These are phyloP conservation scores for Aethes cnicana DNA, from an alignment of 2,888 invertebrate species.

Conservation along the genomic window DNA sequence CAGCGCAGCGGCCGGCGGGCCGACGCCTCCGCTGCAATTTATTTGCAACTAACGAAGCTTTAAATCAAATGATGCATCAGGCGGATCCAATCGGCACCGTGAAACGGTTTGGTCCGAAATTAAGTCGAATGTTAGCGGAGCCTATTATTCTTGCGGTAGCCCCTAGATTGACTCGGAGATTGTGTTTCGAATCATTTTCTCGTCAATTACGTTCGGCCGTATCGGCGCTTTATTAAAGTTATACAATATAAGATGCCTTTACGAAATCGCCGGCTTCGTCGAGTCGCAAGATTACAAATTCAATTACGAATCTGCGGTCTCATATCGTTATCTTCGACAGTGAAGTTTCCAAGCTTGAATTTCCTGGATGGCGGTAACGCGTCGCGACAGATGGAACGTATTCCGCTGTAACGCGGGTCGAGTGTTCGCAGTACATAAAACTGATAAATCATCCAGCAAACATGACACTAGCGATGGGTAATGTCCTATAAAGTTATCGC, in stretches of 20 bases:
- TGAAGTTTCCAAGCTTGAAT: slow-evolving; percentile 13
- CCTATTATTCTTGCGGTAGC: slow-evolving; percentile 40
- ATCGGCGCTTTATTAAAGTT: slow-evolving; percentile 33
- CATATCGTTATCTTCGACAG: slow-evolving; percentile 18
- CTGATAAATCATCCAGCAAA: slow-evolving; percentile 47
- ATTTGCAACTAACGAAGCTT: slow-evolving; percentile 62
- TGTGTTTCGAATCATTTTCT: slow-evolving; percentile 41
- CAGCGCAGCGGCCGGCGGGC: slow-evolving; percentile 34
- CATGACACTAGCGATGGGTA: slow-evolving; percentile 43
- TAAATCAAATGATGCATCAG: slow-evolving; percentile 52
- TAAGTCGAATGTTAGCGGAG: slow-evolving; percentile 36
- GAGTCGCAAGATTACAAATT: slow-evolving; percentile 26
- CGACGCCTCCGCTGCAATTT: slow-evolving; percentile 62
- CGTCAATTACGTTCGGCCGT: slow-evolving; percentile 41
- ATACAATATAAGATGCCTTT: slow-evolving; percentile 26
- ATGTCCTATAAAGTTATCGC: slow-evolving; percentile 48
- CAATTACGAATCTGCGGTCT: slow-evolving; percentile 28
- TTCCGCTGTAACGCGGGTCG: slow-evolving; percentile 1
- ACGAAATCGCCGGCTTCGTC: slow-evolving; percentile 23
- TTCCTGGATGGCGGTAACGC: slow-evolving; percentile 1
- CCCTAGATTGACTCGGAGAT: slow-evolving; percentile 40
- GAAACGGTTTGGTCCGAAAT: slow-evolving; percentile 32
- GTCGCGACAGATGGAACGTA: slow-evolving; percentile 2
- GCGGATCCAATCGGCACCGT: slow-evolving; percentile 52
- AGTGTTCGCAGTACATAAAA: slow-evolving; percentile 39